Base-by-base conservation (phyloP, 92 coral and sea anemone species). In the Isaurus tuberculatus region DNA sequence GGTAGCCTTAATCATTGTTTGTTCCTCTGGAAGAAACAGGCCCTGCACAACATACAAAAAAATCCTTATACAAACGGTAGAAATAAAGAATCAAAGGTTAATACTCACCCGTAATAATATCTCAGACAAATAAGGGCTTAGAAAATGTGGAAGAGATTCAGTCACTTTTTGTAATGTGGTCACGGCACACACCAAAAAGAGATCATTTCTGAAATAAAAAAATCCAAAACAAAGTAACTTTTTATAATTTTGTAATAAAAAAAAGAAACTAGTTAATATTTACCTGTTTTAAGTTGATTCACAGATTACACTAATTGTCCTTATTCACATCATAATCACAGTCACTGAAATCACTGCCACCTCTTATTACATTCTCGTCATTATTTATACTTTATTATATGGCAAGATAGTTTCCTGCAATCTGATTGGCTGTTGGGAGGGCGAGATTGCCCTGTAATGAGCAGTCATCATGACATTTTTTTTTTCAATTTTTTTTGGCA, bases 101-200 rank as follows among this genome's bases (percentile, higher is more conserved):
- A 19, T 23, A 84, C 98, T 53, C 63, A 96, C 99, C 95, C 85
- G 87, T 8, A 79, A 26, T 7, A 96, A 79, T 4, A 96, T 87
- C 53, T 89, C 88, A 30, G 75, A 90, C 46, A 96, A 85, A 57
- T 94, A 94, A 19, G 98, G 98, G 78, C 99, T 96, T 25, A 96
- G 85, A 80, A 96, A 96, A 77, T 94, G 87, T 29, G 99, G 98
- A 13, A 96, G 81, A 16, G 94, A 73, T 73, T 87, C 90, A 22
- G 90, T 65, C 57, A 91, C 90, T 71, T 94, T 96, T 81, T 85
- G 92, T 19, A 96, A 36, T 9, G 98, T 83, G 0, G 95, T 95
- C 37, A 92, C 90, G 30, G 91, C 87, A 80, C 96, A 94, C 72
- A 94, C 85, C 49, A 91, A 46, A 61, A 96, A 70, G 25, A 92